A percentile compares a stretch with the other conserved stretches of the same genome.
Conservation (phyloP, 2,888 invertebrate genomes). For the Dyspetes luteomarginatus region DNA sequence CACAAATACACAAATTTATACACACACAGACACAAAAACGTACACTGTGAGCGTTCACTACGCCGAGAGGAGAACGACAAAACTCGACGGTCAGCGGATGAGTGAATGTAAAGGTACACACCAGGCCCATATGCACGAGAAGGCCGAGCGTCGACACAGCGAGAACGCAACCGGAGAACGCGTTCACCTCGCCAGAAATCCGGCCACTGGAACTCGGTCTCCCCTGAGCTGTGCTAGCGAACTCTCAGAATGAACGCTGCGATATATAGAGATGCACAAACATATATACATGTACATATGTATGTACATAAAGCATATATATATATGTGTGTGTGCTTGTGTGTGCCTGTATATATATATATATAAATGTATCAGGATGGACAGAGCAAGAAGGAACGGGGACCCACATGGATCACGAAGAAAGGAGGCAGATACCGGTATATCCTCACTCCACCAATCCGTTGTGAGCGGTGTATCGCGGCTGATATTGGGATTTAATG, state of each 20-base stretch:
- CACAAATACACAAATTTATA: background rate
- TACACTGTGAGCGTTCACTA: background rate
- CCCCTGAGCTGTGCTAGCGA: conserved; percentile 7
- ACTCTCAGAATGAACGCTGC: conserved; percentile 17
- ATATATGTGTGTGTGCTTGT: background rate
- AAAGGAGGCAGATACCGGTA: conserved; percentile 41
- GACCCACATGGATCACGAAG: background rate
- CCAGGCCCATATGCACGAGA: background rate
- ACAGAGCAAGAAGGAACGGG: conserved; percentile 18
- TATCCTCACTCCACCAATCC: background rate
- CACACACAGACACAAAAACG: background rate
- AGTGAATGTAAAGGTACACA: conserved; percentile 42
- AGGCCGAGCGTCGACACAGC: background rate
- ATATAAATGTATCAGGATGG: background rate
- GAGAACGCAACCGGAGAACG: conserved; percentile 56
- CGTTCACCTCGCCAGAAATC: conserved; percentile 69
- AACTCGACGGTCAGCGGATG: conserved; percentile 50
- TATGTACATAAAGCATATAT: background rate
- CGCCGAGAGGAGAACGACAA: background rate
- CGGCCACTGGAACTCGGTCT: conserved; percentile 64
- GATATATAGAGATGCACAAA: background rate
- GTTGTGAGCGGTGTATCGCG: conserved; percentile 18
- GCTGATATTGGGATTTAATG: conserved; percentile 38
- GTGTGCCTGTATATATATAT: background rate
- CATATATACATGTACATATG: conserved; percentile 1